A percentile compares a stretch with the other conserved stretches of the same genome.
phyloP scores from a whole-genome alignment of 2,113 vertebrate genomes.

The Ceyx margarethae region DNA sequence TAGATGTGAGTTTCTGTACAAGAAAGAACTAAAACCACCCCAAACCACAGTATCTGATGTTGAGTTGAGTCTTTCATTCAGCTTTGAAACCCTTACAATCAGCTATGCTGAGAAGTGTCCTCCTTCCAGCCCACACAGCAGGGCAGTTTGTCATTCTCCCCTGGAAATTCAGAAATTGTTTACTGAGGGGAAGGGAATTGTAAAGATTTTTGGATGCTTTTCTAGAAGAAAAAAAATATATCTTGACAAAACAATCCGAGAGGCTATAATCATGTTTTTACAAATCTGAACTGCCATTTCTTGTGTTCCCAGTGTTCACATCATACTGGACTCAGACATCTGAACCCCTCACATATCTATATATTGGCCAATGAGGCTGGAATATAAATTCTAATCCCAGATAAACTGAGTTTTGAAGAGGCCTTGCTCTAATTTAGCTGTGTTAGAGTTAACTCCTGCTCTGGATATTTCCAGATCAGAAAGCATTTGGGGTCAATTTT shows the following conservation, averaged over 20 bases:
- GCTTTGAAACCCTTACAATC: background rate
- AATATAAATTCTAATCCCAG: background rate
- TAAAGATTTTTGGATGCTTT: background rate
- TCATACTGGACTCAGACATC: background rate
- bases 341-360: background rate
- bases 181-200: background rate
- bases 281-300: background rate
- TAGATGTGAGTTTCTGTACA: background rate
- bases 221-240: background rate
- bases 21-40: background rate
- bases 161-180: background rate
- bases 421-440: background rate
- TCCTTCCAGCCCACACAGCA: accelerated
- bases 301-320: background rate
- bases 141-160: background rate
- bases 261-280: background rate
- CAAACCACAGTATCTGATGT: background rate
- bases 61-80: background rate
- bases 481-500: background rate
- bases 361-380: background rate
- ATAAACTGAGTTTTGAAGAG: background rate
- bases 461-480: background rate
- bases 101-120: background rate
- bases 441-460: background rate
- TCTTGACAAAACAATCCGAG: background rate